Evolutionary conservation across 2,113 vertebrate species (phyloP).

Genomic region (Sinocyclocheilus anophthalmus): DNA sequence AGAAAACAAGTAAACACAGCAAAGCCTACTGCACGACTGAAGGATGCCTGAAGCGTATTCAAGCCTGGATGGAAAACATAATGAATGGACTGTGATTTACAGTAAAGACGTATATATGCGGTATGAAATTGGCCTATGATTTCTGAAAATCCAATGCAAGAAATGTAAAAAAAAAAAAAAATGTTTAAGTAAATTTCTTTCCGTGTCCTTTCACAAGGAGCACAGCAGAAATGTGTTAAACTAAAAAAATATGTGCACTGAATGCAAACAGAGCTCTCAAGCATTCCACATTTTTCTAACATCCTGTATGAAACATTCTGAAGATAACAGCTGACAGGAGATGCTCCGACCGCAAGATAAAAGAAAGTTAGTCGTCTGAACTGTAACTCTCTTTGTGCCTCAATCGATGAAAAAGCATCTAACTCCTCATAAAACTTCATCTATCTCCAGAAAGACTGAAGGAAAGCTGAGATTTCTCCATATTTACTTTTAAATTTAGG

Average conservation of each 20-base stretch:
- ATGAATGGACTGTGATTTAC: constrained; percentile 30
- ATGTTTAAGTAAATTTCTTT: background rate
- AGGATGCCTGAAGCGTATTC: background rate
- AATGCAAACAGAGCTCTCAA: constrained; percentile 2
- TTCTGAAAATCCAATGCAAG: background rate
- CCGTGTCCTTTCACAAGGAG: background rate
- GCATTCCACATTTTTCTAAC: background rate
- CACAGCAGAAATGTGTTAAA: background rate
- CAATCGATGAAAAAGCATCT: constrained; percentile 13
- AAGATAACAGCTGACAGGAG: constrained; percentile 32
- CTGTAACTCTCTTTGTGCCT: constrained; percentile 21
- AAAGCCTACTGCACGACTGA: constrained; percentile 19
- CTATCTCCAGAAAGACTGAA: background rate
- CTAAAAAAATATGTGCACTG: background rate
- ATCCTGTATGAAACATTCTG: background rate
- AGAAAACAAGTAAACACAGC: constrained; percentile 29
- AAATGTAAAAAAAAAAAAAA: background rate
- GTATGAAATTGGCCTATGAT: constrained; percentile 1
- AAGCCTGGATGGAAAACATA: constrained; percentile 26
- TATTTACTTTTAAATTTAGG: constrained; percentile 39
- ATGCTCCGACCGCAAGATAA: constrained; percentile 1
- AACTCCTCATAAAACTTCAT: constrained; percentile 8
- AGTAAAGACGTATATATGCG: constrained; percentile 33
- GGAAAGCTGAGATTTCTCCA: background rate
- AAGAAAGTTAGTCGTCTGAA: constrained; percentile 30